These are phyloP conservation scores for Heterocephalus glaber DNA, from an alignment of 2,113 vertebrate species.

Conservation along the genomic window DNA sequence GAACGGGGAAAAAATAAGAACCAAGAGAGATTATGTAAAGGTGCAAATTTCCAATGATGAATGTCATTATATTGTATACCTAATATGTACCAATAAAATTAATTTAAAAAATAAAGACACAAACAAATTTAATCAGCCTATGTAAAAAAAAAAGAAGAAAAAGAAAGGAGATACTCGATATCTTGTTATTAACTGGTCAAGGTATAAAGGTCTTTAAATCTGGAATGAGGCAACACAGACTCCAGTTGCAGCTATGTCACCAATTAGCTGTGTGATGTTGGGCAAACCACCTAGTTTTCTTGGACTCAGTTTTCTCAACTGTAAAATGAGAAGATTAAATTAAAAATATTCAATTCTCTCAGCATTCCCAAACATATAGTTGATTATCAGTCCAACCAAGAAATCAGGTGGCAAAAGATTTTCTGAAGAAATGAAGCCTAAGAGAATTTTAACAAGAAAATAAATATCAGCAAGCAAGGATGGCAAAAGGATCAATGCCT, in stretches of 20 bases:
- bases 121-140: no score
- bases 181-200: neutral
- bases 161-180: neutral
- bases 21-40: no score
- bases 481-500: constrained; percentile 42
- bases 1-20: no score
- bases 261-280: neutral
- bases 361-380: neutral
- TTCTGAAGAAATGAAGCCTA: constrained; percentile 43
- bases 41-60: no score
- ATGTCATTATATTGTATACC: no score
- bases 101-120: no score
- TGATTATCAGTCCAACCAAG: constrained; percentile 7
- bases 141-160: no score
- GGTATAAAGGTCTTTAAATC: neutral
- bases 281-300: neutral
- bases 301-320: constrained; percentile 26
- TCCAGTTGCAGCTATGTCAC: neutral
- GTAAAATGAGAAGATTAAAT: constrained; percentile 7
- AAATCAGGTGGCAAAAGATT: constrained; percentile 55
- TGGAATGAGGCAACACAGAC: neutral
- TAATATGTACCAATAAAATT: no score
- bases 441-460: constrained; percentile 41
- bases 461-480: constrained; percentile 44
- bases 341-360: constrained; percentile 14